phyloP scores from a whole-genome alignment of 2,797 vertebrate genomes.

The Macroramphosus scolopax region DNA sequence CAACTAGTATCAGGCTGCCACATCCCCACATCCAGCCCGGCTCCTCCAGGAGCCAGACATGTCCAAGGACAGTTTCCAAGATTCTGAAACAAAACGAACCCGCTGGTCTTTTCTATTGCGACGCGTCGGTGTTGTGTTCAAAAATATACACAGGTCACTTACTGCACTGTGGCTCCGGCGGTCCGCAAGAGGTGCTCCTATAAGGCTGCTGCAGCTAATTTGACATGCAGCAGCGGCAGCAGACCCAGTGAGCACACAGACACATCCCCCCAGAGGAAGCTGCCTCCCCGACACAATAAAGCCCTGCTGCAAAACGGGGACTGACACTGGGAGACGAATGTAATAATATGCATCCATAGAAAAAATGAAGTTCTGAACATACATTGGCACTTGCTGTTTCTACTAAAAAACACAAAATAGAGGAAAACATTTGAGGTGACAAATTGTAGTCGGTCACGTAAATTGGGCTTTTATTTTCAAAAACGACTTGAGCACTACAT shows the following conservation, averaged over 20 bases:
- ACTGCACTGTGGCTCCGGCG: constrained; percentile 69
- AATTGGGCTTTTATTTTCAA: constrained; percentile 54
- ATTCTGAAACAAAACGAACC: constrained; percentile 6
- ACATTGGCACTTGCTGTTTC: too few relatives aligned
- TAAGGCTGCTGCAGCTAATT: constrained; percentile 69
- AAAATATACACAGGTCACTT: constrained; percentile 40
- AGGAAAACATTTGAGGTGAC: too few relatives aligned
- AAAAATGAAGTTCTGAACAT: too few relatives aligned
- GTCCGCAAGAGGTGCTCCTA: constrained; percentile 62
- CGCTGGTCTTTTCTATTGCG: background rate
- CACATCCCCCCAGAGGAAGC: constrained; percentile 17
- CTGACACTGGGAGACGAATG: too few relatives aligned
- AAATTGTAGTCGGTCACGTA: too few relatives aligned
- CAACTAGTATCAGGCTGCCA: constrained; percentile 72
- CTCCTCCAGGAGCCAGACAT: constrained; percentile 10
- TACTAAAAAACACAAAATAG: too few relatives aligned
- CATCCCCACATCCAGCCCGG: constrained; percentile 61
- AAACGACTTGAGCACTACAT: constrained; percentile 13
- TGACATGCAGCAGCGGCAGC: constrained; percentile 50
- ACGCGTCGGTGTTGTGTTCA: background rate
- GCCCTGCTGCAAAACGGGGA: background rate
- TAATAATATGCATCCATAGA: too few relatives aligned
- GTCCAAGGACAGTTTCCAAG: background rate
- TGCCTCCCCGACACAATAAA: constrained; percentile 57
- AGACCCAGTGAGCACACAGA: background rate